Conservation (phyloP, 1,140 invertebrate genomes). For the Scaptodrosophila lebanonensis region DNA sequence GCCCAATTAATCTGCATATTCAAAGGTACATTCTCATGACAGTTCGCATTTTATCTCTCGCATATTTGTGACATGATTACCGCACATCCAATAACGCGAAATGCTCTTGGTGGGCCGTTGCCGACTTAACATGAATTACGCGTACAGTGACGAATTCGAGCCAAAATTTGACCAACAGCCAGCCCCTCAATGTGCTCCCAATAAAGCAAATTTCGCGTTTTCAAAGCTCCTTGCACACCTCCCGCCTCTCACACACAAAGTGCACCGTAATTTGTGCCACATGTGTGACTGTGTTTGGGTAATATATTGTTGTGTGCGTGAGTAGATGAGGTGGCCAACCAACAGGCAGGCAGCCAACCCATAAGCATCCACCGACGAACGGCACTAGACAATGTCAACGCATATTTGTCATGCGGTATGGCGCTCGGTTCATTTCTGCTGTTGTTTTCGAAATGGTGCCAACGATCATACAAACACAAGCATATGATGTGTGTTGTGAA, state of each 20-base stretch:
- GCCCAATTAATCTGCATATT: conserved; percentile 67
- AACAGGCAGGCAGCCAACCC: conserved; percentile 42
- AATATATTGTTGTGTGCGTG: too few relatives aligned
- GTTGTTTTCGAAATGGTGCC: conserved; percentile 24
- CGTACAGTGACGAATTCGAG: conserved; percentile 35
- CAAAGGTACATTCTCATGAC: conserved; percentile 44
- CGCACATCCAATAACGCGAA: conserved; percentile 55
- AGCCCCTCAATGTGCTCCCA: conserved; percentile 1
- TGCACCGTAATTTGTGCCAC: conserved; percentile 27
- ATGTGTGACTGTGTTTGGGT: too few relatives aligned
- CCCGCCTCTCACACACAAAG: conserved; percentile 34
- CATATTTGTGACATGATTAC: conserved; percentile 71
- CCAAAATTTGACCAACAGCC: conserved; percentile 6
- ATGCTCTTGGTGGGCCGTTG: not conserved
- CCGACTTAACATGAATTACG: conserved; percentile 42
- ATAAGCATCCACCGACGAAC: conserved; percentile 30
- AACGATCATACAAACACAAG: too few relatives aligned
- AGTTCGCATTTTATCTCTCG: too few relatives aligned
- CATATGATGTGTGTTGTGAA: too few relatives aligned
- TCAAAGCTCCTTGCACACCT: conserved; percentile 41
- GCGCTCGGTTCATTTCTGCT: conserved; percentile 28
- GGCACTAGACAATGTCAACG: conserved; percentile 69
- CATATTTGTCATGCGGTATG: conserved; percentile 59
- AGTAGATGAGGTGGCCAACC: conserved; percentile 30
- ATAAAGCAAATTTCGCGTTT: conserved; percentile 48